Evolutionary conservation across 2,113 vertebrate genomes (phyloP), one percentile per base, ranked within the genome.

Genomic region (Heptranchias perlo): DNA sequence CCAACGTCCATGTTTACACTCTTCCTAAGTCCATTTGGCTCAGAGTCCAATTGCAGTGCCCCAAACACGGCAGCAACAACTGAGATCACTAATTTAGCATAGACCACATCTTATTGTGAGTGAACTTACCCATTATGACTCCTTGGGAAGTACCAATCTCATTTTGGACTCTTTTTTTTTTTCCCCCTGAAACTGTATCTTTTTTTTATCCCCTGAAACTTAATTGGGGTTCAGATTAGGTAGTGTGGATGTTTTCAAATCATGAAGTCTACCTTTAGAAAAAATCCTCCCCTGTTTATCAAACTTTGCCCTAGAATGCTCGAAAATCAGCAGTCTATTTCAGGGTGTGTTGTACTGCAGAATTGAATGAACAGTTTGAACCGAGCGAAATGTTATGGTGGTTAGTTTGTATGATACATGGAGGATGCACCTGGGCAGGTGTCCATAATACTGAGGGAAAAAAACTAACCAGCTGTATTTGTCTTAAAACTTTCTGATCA

Each of bases 351-450:
- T 49, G 93, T 49, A 14, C 23, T 13, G 44, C 44, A 49, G n/a
- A 67, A 49, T 7, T 64, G 61, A 67, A 67, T 13, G 92, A 95
- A 95, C 67, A 21, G 39, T 39, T 93, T 39, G 58, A 93, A 62
- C 13, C 1, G 18, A 39, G 58, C 39, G 58, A 93, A n/a, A n/a
- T 61, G 10, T 62, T 94, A 39, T 44, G 61, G 64, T 94, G 62
- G 64, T 67, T 65, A 49, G 64, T 94, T 67, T 94, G 39, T 94
- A 18, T 54, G 35, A 0, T 69, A 2, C 64, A 49, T 28, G 25
- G 21, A 67, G n/a, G 39, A 31, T 95, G 39, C 93, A 95, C 44
- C 93, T 95, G 93, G 61, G 25, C 62, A 67, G 92, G 21, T 95
- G 93, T 95, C 64, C 39, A 31, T 95, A 95, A 65, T 31, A 95